Evolutionary conservation across 2,113 vertebrate species (phyloP), one percentile per base, ranked within the genome.

Genomic region (Oophaga pumilio): DNA sequence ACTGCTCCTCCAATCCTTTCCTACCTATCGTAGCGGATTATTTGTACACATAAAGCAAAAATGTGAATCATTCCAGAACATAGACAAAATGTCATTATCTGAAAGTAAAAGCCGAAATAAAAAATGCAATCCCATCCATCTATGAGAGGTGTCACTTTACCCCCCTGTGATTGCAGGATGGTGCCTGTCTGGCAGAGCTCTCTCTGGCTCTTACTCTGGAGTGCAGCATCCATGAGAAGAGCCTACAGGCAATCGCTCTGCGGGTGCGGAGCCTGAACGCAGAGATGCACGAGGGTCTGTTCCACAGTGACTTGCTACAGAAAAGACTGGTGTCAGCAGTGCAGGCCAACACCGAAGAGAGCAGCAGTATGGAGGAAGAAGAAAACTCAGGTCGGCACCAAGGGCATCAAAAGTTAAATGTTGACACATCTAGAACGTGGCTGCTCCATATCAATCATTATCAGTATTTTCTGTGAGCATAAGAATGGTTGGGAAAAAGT

Each of bases 211-310:
- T 98, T 68, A 96, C 95, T 0, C 93, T 97, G 89, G 96, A 98
- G 24, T 88, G 98, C 89, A 93, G 92, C 88, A 88, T 96, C 24
- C 94, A 93, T 62, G 95, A 94, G 84, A 90, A 94, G 91, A 93
- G 90, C 50, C 94, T 97, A n/a, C 94, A 94, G 33, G 92, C 89
- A 0, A 15, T 98, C 89, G 90, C 89, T 77, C 91, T 99, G 85
- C 86, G 83, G 0, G 91, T 98, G 87, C 89, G 93, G 90, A 95
- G 95, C 0, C 94, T 98, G 24, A 94, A 97, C 88, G 95, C 96
- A 6, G 98, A 99, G 91, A 94, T 99, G 82, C 97, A 99, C 0
- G 98, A 99, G 77, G 97, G 98, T 11, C 94, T 99, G 0, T 98
- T 99, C 90, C 95, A 96, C 87, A 97, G 96, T 90, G 94, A 96